Conservation (phyloP, 2,113 vertebrate species). For the Tapirus terrestris region DNA sequence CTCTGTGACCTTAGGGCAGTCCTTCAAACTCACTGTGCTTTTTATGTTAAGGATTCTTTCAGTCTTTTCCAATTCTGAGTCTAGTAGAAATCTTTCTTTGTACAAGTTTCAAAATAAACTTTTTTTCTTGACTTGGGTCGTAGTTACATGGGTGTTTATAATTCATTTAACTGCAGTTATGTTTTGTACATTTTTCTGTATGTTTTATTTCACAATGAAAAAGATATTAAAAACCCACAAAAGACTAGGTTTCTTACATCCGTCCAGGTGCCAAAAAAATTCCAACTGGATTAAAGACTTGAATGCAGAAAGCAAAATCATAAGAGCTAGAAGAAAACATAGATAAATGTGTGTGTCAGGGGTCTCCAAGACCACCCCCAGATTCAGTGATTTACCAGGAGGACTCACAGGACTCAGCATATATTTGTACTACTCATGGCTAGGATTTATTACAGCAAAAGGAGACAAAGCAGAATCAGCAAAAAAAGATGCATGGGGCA, state of each 20-base stretch:
- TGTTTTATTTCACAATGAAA: constrained; percentile 43
- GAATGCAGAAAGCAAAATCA: constrained; percentile 4
- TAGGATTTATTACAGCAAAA: not conserved
- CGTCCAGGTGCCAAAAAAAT: not conserved
- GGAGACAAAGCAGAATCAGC: not conserved
- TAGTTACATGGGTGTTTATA: not conserved
- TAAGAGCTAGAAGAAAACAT: not conserved
- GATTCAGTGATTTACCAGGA: not conserved
- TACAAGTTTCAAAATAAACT: not conserved
- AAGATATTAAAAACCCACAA: not conserved
- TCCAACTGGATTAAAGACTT: not conserved
- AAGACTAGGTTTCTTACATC: not conserved
- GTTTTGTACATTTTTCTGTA: constrained; percentile 18
- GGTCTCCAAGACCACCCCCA: not conserved
- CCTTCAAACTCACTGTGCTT: not conserved
- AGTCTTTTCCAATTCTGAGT: not conserved
- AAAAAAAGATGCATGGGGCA: not conserved
- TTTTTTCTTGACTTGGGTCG: not conserved
- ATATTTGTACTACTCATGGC: not conserved
- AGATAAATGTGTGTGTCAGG: not conserved
- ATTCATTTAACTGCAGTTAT: not conserved
- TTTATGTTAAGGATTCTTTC: not conserved
- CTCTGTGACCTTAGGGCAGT: not conserved
- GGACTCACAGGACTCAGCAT: not conserved
- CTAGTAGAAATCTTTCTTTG: not conserved